Conservation (phyloP, 2,888 invertebrate species). For the Micropterix aruncella region DNA sequence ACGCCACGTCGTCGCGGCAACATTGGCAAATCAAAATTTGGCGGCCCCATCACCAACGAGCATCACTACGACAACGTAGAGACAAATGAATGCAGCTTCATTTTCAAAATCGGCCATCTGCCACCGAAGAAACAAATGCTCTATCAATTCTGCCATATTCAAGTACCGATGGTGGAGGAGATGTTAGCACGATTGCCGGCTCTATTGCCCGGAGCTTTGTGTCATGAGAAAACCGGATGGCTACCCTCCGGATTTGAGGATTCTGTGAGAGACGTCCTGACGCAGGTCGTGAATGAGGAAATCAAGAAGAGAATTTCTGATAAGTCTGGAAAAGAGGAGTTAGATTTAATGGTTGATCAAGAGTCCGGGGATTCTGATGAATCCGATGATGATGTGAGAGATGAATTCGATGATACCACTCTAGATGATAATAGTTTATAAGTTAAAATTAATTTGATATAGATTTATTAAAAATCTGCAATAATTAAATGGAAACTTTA, state of each 20-base stretch:
- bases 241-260: conserved; percentile 55
- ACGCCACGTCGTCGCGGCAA: neutral
- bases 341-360: too few species aligned
- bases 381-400: too few species aligned
- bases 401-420: too few species aligned
- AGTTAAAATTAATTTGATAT: too few species aligned
- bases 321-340: too few species aligned
- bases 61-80: conserved; percentile 16
- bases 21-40: conserved; percentile 17
- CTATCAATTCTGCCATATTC: conserved; percentile 77
- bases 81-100: conserved; percentile 32
- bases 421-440: too few species aligned
- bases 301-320: too few species aligned
- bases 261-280: conserved; percentile 59
- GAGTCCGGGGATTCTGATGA: too few species aligned
- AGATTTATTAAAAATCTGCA: too few species aligned
- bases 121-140: conserved; percentile 81
- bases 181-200: conserved; percentile 55
- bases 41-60: conserved; percentile 32
- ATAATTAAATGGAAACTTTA: too few species aligned
- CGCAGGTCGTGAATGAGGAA: conserved; percentile 43
- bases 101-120: conserved; percentile 54
- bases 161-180: conserved; percentile 64
- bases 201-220: conserved; percentile 40
- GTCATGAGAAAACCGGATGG: conserved; percentile 68